A percentile compares a stretch with the other conserved stretches of the same genome.
These are phyloP conservation scores for Monoplex corrugatus DNA, from an alignment of 2,888 invertebrate genomes.

Conservation along the genomic window DNA sequence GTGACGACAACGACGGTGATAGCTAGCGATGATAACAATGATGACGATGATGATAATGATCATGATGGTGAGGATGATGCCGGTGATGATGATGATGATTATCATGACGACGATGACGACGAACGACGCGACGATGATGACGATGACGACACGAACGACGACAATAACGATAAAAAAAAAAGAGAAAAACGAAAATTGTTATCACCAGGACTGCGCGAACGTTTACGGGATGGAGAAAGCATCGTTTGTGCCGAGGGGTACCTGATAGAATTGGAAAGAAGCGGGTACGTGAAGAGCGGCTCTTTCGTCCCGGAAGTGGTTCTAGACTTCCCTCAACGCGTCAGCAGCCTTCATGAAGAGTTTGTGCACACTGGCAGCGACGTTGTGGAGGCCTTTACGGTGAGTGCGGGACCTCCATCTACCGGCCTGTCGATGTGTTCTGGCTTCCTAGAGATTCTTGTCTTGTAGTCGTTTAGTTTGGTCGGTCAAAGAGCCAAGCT, in stretches of 20 bases:
- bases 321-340: neutral
- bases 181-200: neutral
- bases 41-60: no score
- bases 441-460: no score
- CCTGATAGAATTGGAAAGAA: slow-evolving; percentile 67
- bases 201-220: slow-evolving; percentile 61
- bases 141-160: no score
- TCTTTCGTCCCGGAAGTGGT: slow-evolving; percentile 45
- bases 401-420: slow-evolving; percentile 49
- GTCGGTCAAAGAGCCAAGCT: no score
- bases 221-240: slow-evolving; percentile 62
- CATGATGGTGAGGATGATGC: slow-evolving; percentile 32
- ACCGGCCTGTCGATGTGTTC: no score
- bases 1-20: no score
- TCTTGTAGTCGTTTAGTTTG: no score
- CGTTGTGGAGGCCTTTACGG: slow-evolving; percentile 73
- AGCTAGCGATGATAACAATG: no score
- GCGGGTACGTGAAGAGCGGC: slow-evolving; percentile 67
- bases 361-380: slow-evolving; percentile 71
- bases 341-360: slow-evolving; percentile 11
- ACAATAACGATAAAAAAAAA: no score
- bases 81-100: no score
- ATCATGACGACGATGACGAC: no score
- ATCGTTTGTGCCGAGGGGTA: slow-evolving; percentile 66
- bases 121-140: no score